Evolutionary conservation across 1,140 invertebrate species (phyloP), one percentile per base, ranked within the genome.

Genomic region (Druon quercuslanigerum): DNA sequence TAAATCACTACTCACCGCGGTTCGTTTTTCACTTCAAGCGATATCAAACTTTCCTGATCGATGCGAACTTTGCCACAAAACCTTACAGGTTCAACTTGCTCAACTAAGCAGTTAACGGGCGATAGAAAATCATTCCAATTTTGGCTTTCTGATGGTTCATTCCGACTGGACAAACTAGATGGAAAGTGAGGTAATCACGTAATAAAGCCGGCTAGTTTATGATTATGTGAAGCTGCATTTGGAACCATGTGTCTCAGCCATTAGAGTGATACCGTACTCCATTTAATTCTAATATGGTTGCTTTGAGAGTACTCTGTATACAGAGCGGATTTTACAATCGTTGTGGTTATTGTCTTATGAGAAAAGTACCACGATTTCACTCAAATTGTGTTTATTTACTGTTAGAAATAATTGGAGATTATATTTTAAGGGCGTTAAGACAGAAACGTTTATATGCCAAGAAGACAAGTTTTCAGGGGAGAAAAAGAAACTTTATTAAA

Each of bases 1-100:
- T 80, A 74, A 78, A 54, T 50, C 73, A 77, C 80, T 78, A 80
- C 78, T 81, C 75, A 57, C 74, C 73, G 60, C 51, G 71, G 57
- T 73, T 77, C 77, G 75, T 84, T 82, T 80, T 57, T 80, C 77
- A 78, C 46, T 66, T 54, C 54, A 79, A 54, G 60, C 54, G 75
- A 79, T 77, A 73, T 71, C 66, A 76, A 84, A 84, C 77, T 84
- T 80, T 78, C 57, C 70, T 76, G 78, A 73, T 79, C 66, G 77
- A 80, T 51, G 74, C 73, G 66, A 79, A 84, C 72, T 76, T 78
- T 79, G 77, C 74, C 46, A 57, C 71, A 50, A 79, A 70, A 76
- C 74, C 56, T 79, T 80, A 82, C 76, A 75, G 74, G 80, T 75
- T 77, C 73, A 2, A 57, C 19, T 57, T 33, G 19, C 19, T 57